Evolutionary conservation across 1,140 invertebrate species (phyloP).

Genomic region (Phymastichus coffea): DNA sequence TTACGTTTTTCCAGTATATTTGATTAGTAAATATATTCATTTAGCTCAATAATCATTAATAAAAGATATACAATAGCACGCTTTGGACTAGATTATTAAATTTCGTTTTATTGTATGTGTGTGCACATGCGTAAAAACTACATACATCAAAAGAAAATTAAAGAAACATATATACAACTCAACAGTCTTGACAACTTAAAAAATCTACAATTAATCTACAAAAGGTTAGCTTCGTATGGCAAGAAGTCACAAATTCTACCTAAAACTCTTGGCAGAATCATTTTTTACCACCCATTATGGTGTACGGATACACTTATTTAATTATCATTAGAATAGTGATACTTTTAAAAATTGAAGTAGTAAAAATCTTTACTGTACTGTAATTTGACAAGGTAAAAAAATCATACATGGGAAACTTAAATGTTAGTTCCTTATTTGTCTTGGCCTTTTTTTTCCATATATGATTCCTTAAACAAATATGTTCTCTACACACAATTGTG

Average conservation of each 20-base stretch:
- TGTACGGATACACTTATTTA: too few species aligned
- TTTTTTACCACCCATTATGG: too few species aligned
- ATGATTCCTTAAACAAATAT: too few species aligned
- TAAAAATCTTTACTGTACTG: too few species aligned
- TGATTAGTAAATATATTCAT: too few species aligned
- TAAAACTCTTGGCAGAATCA: slow-evolving; percentile 1
- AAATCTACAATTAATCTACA: slow-evolving; percentile 22
- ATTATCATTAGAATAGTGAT: not conserved
- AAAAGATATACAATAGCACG: slow-evolving; percentile 27
- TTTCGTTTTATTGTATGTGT: slow-evolving; percentile 14
- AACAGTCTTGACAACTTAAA: slow-evolving; percentile 36
- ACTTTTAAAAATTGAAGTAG: not conserved
- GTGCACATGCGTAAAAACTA: slow-evolving; percentile 22
- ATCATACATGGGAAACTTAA: too few species aligned
- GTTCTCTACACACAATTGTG: too few species aligned
- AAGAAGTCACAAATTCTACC: slow-evolving; percentile 21
- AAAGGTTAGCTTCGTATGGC: slow-evolving; percentile 31
- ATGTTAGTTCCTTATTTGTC: too few species aligned
- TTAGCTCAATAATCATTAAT: slow-evolving; percentile 11
- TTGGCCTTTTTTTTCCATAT: too few species aligned
- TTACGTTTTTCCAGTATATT: too few species aligned
- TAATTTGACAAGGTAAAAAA: too few species aligned
- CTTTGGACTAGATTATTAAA: slow-evolving; percentile 33
- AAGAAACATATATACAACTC: slow-evolving; percentile 33
- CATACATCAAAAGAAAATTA: slow-evolving; percentile 23